These are phyloP conservation scores for Eulemur coronatus DNA, from an alignment of 2,797 vertebrate genomes.

Conservation along the genomic window DNA sequence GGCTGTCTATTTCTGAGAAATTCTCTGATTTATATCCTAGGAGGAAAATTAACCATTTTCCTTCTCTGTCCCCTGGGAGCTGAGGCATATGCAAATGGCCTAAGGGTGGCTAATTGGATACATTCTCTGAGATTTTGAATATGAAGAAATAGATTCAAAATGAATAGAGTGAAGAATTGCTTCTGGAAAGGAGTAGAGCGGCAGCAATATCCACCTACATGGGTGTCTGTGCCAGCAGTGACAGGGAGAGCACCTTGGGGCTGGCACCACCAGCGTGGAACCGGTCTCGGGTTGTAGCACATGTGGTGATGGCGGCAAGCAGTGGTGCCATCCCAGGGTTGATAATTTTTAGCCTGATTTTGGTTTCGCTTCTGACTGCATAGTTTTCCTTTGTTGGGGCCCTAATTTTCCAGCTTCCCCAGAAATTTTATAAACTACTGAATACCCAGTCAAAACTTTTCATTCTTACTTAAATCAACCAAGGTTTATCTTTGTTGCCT, in stretches of 20 bases:
- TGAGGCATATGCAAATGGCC: background rate
- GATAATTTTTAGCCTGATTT: background rate
- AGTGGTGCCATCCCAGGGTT: accelerated
- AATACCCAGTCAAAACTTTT: background rate
- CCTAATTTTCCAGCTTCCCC: background rate
- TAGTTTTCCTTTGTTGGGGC: background rate
- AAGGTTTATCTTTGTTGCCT: background rate
- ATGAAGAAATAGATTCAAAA: background rate
- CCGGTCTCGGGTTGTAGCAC: background rate
- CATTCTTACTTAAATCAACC: background rate
- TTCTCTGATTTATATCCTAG: background rate
- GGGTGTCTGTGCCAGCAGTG: too few relatives aligned
- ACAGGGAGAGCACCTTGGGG: background rate
- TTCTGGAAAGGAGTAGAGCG: background rate
- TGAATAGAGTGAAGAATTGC: background rate
- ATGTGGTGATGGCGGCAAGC: accelerated
- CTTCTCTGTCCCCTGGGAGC: background rate
- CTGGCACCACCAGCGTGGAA: accelerated
- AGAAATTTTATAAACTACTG: background rate
- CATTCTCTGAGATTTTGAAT: background rate
- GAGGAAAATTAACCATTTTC: background rate
- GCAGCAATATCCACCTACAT: accelerated
- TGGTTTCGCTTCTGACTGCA: background rate
- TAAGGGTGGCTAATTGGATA: background rate
- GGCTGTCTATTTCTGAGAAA: background rate